phyloP scores from a whole-genome alignment of 2,797 vertebrate genomes.

The Gambelia wislizenii region DNA sequence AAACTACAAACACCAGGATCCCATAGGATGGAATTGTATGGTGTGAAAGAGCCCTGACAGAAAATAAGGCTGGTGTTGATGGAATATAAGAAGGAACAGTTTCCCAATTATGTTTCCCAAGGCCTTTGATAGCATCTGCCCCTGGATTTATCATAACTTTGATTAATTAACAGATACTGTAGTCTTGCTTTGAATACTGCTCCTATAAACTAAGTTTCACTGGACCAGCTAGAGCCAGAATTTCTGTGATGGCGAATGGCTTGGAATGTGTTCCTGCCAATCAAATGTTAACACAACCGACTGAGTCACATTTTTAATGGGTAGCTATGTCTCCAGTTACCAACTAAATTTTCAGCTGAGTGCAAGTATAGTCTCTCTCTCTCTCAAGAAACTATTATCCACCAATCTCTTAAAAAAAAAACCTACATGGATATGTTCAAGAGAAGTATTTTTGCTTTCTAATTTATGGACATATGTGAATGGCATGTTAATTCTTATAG shows the following conservation, averaged over 20 bases:
- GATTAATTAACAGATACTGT: background rate
- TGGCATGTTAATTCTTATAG: background rate
- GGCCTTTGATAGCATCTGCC: background rate
- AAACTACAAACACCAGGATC: no score
- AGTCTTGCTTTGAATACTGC: background rate
- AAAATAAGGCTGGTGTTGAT: background rate
- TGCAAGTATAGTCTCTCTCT: background rate
- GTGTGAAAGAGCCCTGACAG: background rate
- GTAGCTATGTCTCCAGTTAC: background rate
- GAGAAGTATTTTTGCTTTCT: background rate
- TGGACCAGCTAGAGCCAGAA: background rate
- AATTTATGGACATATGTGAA: background rate
- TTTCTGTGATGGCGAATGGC: background rate
- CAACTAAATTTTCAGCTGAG: background rate
- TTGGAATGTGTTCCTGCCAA: background rate
- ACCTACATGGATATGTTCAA: background rate
- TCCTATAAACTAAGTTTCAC: background rate
- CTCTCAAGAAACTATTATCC: background rate
- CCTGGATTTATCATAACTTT: background rate
- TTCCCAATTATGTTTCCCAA: background rate
- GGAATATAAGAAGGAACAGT: background rate
- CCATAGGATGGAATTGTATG: no score
- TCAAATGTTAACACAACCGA: constrained; percentile 4
- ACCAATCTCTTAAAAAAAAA: no score
- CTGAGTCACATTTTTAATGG: background rate